These are phyloP conservation scores for Zaprionus camerounensis DNA, from an alignment of 1,140 invertebrate genomes.

Conservation along the genomic window DNA sequence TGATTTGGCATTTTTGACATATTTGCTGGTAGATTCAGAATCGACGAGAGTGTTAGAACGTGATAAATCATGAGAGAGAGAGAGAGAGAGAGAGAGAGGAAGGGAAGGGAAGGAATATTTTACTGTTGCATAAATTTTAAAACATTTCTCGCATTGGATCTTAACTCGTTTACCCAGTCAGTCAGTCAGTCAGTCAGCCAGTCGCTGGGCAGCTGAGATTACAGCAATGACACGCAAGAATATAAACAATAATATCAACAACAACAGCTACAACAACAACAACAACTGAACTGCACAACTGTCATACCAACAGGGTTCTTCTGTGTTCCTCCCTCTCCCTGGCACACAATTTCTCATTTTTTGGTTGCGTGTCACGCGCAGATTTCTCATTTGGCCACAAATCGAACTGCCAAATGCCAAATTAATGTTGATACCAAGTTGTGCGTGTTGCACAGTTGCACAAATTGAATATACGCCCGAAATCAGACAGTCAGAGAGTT, in stretches of 20 bases:
- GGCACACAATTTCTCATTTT: constrained; percentile 41
- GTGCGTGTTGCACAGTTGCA: constrained; percentile 75
- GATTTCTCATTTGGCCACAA: constrained; percentile 75
- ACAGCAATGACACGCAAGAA: constrained; percentile 67
- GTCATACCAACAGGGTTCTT: constrained; percentile 54
- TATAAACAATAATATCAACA: constrained; percentile 28
- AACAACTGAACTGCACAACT: constrained; percentile 16
- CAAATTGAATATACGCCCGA: constrained; percentile 66
- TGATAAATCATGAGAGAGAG: constrained; percentile 28
- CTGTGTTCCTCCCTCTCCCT: neutral
- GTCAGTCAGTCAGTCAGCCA: neutral
- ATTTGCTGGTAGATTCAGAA: constrained; percentile 46
- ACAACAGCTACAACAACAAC: constrained; percentile 38
- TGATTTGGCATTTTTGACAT: constrained; percentile 81
- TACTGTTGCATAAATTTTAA: constrained; percentile 72
- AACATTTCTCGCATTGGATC: constrained; percentile 63
- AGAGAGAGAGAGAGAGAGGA: neutral
- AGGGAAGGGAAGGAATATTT: constrained; percentile 7
- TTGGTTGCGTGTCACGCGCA: constrained; percentile 66
- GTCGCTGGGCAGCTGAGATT: constrained; percentile 68
- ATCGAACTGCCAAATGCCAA: constrained; percentile 81
- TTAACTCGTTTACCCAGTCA: constrained; percentile 49
- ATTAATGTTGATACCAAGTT: constrained; percentile 62
- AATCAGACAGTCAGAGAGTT: neutral
- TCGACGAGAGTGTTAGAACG: constrained; percentile 4